These are phyloP conservation scores for Gryon sp. DNA, from an alignment of 1,140 invertebrate genomes.

Conservation along the genomic window DNA sequence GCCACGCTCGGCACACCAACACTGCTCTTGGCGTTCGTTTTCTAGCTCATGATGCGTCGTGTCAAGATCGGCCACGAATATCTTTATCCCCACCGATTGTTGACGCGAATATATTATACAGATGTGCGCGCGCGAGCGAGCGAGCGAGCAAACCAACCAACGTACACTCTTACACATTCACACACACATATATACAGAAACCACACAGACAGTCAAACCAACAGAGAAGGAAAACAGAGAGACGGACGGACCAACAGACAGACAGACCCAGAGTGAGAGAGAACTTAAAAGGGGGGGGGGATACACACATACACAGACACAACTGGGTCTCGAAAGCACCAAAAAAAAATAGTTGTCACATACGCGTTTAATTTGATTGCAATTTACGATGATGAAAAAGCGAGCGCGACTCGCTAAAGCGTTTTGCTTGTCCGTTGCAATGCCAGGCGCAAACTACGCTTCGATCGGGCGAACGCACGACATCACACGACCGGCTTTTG, in stretches of 20 bases:
- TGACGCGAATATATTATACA: conserved; percentile 44
- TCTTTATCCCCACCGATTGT: conserved; percentile 52
- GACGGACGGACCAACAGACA: no score
- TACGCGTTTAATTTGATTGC: background rate
- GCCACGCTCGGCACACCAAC: conserved; percentile 21
- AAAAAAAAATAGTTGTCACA: no score
- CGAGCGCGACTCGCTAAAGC: no score
- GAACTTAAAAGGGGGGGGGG: no score
- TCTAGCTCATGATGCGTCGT: conserved; percentile 49
- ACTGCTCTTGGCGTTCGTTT: conserved; percentile 38
- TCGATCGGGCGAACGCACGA: conserved; percentile 16
- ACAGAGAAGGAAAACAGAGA: no score
- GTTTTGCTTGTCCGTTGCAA: conserved; percentile 3
- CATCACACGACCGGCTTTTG: conserved; percentile 32
- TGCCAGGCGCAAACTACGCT: conserved; percentile 14
- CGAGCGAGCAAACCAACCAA: conserved; percentile 15
- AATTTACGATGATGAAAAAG: no score
- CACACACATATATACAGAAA: background rate
- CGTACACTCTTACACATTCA: background rate
- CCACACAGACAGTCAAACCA: no score
- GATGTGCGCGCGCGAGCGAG: conserved; percentile 14
- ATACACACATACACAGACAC: no score
- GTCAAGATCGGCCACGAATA: conserved; percentile 57
- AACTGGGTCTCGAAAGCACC: no score
- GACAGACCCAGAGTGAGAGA: no score